Evolutionary conservation across 2,113 vertebrate species (phyloP).

Genomic region (Pteruthius melanotis): DNA sequence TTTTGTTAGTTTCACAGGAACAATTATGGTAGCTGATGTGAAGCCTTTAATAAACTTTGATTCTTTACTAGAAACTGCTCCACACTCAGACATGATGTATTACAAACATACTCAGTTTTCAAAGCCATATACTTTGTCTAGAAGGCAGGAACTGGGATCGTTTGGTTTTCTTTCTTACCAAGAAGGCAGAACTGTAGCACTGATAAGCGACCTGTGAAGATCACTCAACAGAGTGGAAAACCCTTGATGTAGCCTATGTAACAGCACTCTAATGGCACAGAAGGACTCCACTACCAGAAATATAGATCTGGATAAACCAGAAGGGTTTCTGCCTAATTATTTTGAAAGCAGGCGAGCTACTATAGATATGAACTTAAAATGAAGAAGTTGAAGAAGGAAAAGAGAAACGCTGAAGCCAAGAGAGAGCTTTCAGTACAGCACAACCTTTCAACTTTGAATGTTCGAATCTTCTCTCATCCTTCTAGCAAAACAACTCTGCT

Average conservation of each 20-base stretch:
- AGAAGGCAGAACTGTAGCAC: background rate
- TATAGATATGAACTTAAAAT: background rate
- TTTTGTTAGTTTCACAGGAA: background rate
- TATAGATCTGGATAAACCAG: background rate
- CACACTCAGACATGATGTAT: background rate
- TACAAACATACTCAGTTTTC: background rate
- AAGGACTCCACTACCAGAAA: background rate
- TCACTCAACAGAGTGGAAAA: background rate
- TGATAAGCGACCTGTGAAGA: background rate
- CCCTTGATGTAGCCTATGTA: background rate
- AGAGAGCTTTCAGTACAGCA: background rate
- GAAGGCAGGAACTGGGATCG: background rate
- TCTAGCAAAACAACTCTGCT: background rate
- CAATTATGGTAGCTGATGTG: background rate
- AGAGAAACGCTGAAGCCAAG: background rate
- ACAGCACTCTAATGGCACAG: background rate
- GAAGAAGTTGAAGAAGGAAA: background rate
- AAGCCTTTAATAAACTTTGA: background rate
- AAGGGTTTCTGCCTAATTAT: background rate
- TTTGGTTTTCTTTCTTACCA: background rate
- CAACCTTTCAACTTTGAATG: background rate
- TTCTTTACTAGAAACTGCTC: background rate
- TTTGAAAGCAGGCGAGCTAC: background rate
- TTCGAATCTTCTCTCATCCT: background rate
- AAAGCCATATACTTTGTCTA: background rate